Conservation (phyloP, 1,140 invertebrate genomes). For the Leptinotarsa undecemlineata region DNA sequence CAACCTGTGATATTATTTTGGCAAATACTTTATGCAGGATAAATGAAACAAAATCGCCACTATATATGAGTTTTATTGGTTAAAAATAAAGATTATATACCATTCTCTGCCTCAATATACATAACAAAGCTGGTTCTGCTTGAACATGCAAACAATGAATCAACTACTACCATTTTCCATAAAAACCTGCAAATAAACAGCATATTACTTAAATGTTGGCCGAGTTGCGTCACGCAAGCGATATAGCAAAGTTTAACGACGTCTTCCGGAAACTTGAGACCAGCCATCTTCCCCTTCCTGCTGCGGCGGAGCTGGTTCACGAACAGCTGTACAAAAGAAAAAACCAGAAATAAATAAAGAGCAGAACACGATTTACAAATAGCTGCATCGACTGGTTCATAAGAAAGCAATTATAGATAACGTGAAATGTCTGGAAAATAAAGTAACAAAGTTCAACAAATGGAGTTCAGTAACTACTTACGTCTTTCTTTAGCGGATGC, state of each 20-base stretch:
- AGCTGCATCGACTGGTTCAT: no score
- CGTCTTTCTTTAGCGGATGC: constrained; percentile 20
- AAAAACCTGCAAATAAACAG: constrained; percentile 17
- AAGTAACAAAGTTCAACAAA: no score
- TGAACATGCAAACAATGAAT: constrained; percentile 11
- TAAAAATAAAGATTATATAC: constrained; percentile 3
- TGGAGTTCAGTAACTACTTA: constrained; percentile 3
- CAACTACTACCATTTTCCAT: constrained; percentile 24
- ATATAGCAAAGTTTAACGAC: constrained; percentile 11
- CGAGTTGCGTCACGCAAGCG: background rate
- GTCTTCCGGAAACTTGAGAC: constrained; percentile 18
- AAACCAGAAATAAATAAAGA: background rate
- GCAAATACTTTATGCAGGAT: no score
- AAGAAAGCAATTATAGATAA: no score
- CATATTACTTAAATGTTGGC: background rate
- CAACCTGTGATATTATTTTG: no score
- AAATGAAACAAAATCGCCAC: background rate
- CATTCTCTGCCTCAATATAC: background rate
- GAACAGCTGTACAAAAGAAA: constrained; percentile 8
- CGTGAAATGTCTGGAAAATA: no score
- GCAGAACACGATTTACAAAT: no score
- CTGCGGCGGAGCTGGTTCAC: constrained; percentile 2
- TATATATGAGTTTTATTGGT: constrained; percentile 4
- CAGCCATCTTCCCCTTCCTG: constrained; percentile 20
- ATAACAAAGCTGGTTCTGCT: constrained; percentile 12